Evolutionary conservation across 53 echinoderm and acorn worm genomes (phyloP), one percentile per base, ranked within the genome.

Genomic region (Arbacia lixula): DNA sequence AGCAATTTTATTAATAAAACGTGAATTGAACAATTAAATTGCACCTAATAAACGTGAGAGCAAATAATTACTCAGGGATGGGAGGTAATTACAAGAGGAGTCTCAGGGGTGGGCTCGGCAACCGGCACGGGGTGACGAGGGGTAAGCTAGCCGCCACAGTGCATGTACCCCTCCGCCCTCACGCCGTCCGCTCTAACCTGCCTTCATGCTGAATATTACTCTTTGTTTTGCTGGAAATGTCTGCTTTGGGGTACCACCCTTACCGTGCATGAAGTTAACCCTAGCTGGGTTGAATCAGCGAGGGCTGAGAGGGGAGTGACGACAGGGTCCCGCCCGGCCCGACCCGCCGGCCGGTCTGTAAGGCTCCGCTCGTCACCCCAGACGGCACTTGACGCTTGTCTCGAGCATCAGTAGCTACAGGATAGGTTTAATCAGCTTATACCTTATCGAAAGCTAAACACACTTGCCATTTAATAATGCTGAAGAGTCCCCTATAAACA

Each of bases 1-100:
- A 54, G 56, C 76, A 76, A 76, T 72, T 64, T 76, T 76, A 76
- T 76, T 76, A 76, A 76, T 76, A 76, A 76, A 76, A 76, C 76
- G 76, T 76, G 76, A 33, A 76, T 76, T 55, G 76, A 55, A 76
- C 76, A 76, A 76, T 76, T 76, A 76, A 76, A 76, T 76, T 76
- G 76, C 76, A 76, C 76, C 76, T 76, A 76, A 76, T 76, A 76
- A 76, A 76, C 55, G 76, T 76, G 76, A 76, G 76, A 55, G 76
- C 76, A 76, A 76, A 76, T 76, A 76, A 76, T 76, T 76, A 76
- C 76, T 52, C 55, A 76, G 76, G 41, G 76, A 76, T 76, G 38
- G 76, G 55, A 22, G 32, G 52, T 76, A 76, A 76, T 76, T 76
- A 76, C 55, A 34, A 33, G 35, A 36, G 35, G 25, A 55, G 76